Evolutionary conservation across 2,797 vertebrate genomes (phyloP), one percentile per base, ranked within the genome.

Genomic region (Poecilia wingei): DNA sequence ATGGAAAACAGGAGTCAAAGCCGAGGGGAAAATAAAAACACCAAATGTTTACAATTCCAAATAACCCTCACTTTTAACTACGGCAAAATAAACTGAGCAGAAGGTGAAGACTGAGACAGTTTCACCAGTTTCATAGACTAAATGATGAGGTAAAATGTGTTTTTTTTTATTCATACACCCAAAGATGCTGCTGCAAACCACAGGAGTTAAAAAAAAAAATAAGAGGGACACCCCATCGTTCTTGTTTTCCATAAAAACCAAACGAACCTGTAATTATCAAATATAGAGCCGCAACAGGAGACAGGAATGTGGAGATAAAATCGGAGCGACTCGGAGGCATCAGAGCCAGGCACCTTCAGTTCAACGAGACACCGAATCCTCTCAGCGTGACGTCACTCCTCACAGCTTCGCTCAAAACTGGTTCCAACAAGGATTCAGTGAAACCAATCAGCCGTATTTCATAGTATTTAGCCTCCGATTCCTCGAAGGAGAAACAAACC

Each of bases 341-440:
- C 9, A 13, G 83, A 77, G 69, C 36, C 5, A 39, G 82, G n/a
- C 55, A 61, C 55, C 77, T 28, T 13, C 36, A 78, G 82, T 81
- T 84, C 64, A 70, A 46, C 1, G 39, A 53, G 76, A 85, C 43
- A 86, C 59, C 2, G 31, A 41, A 88, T 66, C 84, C 55, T 75
- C 46, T 43, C 20, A 2, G 25, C 55, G 7, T 7, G 4, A 5
- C 2, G 59, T 74, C 71, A 53, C 36, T 70, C 69, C 31, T 61
- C 3, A 59, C 47, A 68, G 10, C 55, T 0, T 7, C 33, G 7
- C 39, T 20, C 70, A 72, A 28, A 43, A 18, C n/a, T 43, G 47
- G 70, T 59, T 36, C 76, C 55, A 28, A 57, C 2, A 16, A 14
- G 36, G 49, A 14, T 14, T 13, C 47, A 74, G 14, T 5, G 5